Evolutionary conservation across 2,797 vertebrate species (phyloP).

Genomic region (Holocentrus rufus): DNA sequence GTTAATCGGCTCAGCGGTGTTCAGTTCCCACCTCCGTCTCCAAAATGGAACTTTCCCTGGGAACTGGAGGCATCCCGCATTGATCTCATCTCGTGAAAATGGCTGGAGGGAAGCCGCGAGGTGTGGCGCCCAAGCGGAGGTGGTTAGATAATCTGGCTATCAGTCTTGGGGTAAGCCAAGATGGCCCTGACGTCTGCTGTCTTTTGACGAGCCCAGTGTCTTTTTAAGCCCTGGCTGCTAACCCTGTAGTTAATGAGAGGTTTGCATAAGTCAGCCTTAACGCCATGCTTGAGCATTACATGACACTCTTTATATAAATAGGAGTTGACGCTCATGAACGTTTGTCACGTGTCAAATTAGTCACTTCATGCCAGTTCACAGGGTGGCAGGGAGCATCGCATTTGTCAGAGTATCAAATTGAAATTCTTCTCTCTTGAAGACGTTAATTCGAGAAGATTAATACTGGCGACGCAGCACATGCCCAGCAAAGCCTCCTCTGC

Average conservation of each 20-base stretch:
- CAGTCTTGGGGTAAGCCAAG: constrained; percentile 61
- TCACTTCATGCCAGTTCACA: constrained; percentile 30
- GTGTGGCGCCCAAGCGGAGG: constrained; percentile 63
- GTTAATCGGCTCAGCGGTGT: constrained; percentile 63
- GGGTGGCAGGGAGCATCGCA: constrained; percentile 3
- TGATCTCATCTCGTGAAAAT: constrained; percentile 52
- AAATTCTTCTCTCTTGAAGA: constrained; percentile 27
- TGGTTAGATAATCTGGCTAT: constrained; percentile 65
- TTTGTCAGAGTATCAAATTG: constrained; percentile 41
- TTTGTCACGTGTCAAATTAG: constrained; percentile 32
- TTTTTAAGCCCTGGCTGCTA: constrained; percentile 51
- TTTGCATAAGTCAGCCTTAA: constrained; percentile 52
- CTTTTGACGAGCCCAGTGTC: constrained; percentile 60
- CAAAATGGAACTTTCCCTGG: constrained; percentile 58
- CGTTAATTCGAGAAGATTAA: constrained; percentile 40
- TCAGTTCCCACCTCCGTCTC: constrained; percentile 54
- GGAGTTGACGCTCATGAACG: constrained; percentile 32
- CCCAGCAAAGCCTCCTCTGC: constrained; percentile 12
- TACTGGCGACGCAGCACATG: constrained; percentile 27
- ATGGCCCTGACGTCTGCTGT: constrained; percentile 60
- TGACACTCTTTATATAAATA: constrained; percentile 50
- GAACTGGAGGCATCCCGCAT: constrained; percentile 51
- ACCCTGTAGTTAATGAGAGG: constrained; percentile 54
- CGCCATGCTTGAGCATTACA: constrained; percentile 42
- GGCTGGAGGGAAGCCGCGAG: constrained; percentile 56